Percentiles rank a stretch among this genome's conserved stretches.
phyloP scores from a whole-genome alignment of 1,140 invertebrate species.

The Ptiloglossa arizonensis region DNA sequence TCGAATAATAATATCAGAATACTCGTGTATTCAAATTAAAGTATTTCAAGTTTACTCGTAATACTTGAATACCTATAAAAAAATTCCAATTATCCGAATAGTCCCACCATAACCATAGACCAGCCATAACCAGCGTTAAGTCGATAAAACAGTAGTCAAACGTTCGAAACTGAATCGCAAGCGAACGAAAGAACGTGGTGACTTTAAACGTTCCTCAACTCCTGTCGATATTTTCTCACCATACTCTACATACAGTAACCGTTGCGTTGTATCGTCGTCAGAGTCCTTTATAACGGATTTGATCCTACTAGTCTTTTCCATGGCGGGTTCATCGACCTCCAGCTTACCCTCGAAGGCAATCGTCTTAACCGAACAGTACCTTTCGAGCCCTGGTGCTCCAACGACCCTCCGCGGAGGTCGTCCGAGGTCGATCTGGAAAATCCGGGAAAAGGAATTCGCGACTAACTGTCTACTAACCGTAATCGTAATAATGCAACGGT shows the following conservation, averaged over 20 bases:
- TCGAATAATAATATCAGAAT: too few relatives aligned
- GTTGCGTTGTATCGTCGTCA: slow-evolving; percentile 57
- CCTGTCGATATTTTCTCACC: slow-evolving; percentile 57
- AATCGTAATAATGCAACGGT: slow-evolving; percentile 56
- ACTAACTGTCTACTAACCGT: slow-evolving; percentile 70
- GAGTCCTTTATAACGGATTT: slow-evolving; percentile 52
- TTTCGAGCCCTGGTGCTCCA: slow-evolving; percentile 13
- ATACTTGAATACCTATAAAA: too few relatives aligned
- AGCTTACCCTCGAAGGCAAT: slow-evolving; percentile 24
- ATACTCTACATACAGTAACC: slow-evolving; percentile 65
- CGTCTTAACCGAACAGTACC: slow-evolving; percentile 22
- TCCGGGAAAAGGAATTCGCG: slow-evolving; percentile 31
- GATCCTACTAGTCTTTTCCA: slow-evolving; percentile 28
- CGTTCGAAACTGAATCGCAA: too few relatives aligned
- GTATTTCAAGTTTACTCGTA: too few relatives aligned
- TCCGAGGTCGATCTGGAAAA: slow-evolving; percentile 57
- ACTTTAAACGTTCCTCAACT: not conserved
- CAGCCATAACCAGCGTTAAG: too few relatives aligned
- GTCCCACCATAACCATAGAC: too few relatives aligned
- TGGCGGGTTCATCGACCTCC: slow-evolving; percentile 27
- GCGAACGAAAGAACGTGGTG: too few relatives aligned
- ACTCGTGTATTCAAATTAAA: too few relatives aligned
- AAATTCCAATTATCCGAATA: too few relatives aligned
- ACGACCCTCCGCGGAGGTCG: slow-evolving; percentile 22
- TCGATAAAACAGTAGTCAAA: too few relatives aligned